Base-by-base conservation (phyloP, 2,888 invertebrate species). In the Drosophila yooni region DNA sequence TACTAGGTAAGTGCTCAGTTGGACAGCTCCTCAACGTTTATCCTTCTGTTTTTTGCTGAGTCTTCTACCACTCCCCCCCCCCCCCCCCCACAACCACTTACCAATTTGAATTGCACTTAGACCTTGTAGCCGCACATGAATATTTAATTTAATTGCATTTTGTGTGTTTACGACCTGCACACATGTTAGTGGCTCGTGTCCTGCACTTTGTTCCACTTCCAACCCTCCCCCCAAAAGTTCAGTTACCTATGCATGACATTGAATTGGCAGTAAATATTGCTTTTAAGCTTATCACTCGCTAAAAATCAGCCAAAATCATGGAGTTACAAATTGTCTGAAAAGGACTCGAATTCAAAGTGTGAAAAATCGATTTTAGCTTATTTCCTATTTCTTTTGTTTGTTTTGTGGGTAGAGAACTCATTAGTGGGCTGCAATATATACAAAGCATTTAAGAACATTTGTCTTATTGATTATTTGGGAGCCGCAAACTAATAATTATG, bases 201-300 rank as follows among this genome's bases (percentile, higher is more conserved):
- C 31, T 29, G 25, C 40, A 50, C 51, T 51, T 13, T 36, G 50
- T 21, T 15, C n/a, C 10, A 21, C 21, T 8, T 3, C 27, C 7
- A 18, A 36, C 43, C 11, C 15, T 31, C 52, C 34, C 64, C n/a
- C 25, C 29, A 6, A 75, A 56, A 58, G 88, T 85, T 85, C 88
- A 85, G 54, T 85, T 82, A 88, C 90, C 84, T 74, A 65, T 15
- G 40, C 43, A 63, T 75, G 83, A 69, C 89, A 87, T 89, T 85
- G 90, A 89, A 85, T 68, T 67, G 85, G 29, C 76, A 67, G 59
- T 18, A 60, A 59, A 59, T 71, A 50, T 54, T 70, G 57, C 25
- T 61, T 64, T 62, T 40, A 15, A 57, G 63, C 74, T 81, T 72
- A 82, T 84, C 85, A 70, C 27, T 69, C 48, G 27, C 58, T 56